Evolutionary conservation across 2,797 vertebrate genomes (phyloP).

Genomic region (Anomalospiza imberbis): DNA sequence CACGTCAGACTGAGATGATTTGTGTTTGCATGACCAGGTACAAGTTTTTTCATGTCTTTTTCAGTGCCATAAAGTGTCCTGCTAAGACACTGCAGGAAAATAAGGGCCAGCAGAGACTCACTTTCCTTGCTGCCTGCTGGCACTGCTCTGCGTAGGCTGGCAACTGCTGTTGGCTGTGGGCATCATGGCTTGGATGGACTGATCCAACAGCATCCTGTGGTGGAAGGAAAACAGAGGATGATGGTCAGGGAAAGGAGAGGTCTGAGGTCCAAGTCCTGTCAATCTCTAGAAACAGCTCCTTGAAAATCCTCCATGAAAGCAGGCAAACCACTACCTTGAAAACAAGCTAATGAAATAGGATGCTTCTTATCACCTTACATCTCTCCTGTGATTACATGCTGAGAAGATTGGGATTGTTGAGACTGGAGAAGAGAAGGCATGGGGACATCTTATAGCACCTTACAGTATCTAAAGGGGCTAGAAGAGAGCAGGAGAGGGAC

Average conservation of each 20-base stretch:
- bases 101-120: neutral
- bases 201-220: slow-evolving; percentile 50
- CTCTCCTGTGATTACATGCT: neutral
- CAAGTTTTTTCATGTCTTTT: neutral
- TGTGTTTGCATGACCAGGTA: fast-evolving
- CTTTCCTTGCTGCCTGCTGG: slow-evolving; percentile 53
- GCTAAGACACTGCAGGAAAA: neutral
- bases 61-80: neutral
- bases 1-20: neutral
- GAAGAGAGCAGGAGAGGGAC: neutral
- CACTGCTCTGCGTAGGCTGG: neutral
- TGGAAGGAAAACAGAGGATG: neutral
- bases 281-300: neutral
- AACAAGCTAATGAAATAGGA: neutral
- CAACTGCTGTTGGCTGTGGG: neutral
- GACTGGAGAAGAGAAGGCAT: neutral
- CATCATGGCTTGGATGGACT: slow-evolving; percentile 49
- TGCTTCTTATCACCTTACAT: neutral
- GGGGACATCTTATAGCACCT: neutral
- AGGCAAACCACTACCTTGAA: neutral
- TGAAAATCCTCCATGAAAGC: neutral
- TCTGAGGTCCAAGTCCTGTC: neutral
- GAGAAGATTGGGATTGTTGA: neutral
- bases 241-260: neutral
- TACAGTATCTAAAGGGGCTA: neutral